Percentiles rank a stretch among this genome's conserved stretches.
phyloP scores from a whole-genome alignment of 2,113 vertebrate species.

The Haemorhous mexicanus region DNA sequence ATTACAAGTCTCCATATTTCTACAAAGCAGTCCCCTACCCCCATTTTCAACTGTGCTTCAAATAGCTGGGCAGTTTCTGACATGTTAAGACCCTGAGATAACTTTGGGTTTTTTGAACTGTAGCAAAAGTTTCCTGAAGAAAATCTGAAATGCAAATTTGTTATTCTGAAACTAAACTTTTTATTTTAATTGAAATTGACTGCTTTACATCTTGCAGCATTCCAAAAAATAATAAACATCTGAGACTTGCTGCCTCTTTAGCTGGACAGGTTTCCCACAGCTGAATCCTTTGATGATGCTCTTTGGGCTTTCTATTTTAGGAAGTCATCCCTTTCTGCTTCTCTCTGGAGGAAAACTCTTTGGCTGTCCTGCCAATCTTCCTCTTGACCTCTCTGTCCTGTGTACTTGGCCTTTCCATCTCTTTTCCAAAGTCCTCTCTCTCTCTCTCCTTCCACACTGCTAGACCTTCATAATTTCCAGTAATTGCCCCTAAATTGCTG shows the following conservation, averaged over 20 bases:
- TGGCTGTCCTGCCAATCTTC: slow-evolving; percentile 62
- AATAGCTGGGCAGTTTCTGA: neutral
- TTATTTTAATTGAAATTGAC: slow-evolving; percentile 7
- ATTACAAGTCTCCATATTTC: neutral
- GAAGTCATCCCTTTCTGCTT: slow-evolving; percentile 51
- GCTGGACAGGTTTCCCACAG: slow-evolving; percentile 71
- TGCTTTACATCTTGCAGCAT: slow-evolving; percentile 28
- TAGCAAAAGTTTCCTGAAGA: neutral
- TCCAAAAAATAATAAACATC: slow-evolving; percentile 66
- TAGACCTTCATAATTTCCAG: neutral
- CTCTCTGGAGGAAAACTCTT: slow-evolving; percentile 57
- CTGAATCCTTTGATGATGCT: slow-evolving; percentile 65
- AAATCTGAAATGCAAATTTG: slow-evolving; percentile 1
- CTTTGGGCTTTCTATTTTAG: slow-evolving; percentile 62
- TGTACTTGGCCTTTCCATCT: slow-evolving; percentile 18
- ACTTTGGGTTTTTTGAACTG: neutral
- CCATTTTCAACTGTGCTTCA: neutral
- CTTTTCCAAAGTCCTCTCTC: slow-evolving; percentile 1
- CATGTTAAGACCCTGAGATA: neutral
- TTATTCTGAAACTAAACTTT: neutral
- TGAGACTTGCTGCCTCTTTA: slow-evolving; percentile 28
- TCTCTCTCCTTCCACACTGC: neutral
- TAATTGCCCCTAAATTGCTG: neutral
- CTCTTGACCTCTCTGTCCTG: slow-evolving; percentile 41
- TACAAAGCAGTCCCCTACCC: neutral